phyloP scores from a whole-genome alignment of 2,113 vertebrate species.

The Opisthocomus hoazin region DNA sequence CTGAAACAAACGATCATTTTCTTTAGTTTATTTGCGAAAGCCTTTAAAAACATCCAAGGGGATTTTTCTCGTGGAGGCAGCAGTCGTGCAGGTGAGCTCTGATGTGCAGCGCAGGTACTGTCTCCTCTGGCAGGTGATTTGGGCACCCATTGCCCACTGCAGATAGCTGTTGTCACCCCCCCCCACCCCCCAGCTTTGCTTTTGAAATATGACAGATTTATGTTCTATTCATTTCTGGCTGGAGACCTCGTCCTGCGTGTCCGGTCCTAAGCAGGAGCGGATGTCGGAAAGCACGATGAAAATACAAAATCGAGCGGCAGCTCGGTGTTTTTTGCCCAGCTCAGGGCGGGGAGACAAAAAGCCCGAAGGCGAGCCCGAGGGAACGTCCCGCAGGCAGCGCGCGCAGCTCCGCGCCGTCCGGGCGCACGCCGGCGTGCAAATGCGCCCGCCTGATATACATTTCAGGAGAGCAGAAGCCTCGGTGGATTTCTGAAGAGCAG shows the following conservation, averaged over 20 bases:
- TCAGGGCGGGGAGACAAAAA: background rate
- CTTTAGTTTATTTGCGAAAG: slow-evolving; percentile 11
- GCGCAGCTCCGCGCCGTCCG: background rate
- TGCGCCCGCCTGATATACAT: background rate
- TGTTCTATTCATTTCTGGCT: background rate
- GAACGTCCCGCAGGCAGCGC: background rate
- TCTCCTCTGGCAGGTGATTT: background rate
- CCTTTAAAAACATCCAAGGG: background rate
- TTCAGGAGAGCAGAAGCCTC: slow-evolving; percentile 38
- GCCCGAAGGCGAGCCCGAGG: background rate
- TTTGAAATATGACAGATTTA: background rate
- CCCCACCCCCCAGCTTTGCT: background rate
- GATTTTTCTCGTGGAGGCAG: background rate
- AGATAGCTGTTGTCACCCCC: background rate
- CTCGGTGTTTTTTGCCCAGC: background rate
- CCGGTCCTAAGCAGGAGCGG: background rate
- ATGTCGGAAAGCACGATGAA: background rate
- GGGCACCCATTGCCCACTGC: background rate
- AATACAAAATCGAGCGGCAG: background rate
- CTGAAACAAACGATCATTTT: slow-evolving; percentile 2
- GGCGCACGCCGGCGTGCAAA: background rate
- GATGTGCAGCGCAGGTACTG: background rate
- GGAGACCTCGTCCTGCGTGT: background rate
- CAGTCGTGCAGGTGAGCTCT: slow-evolving; percentile 2
- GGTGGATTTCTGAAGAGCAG: slow-evolving; percentile 46